Evolutionary conservation across 2,113 vertebrate species (phyloP), one percentile per base, ranked within the genome.

Genomic region (Pavo muticus): DNA sequence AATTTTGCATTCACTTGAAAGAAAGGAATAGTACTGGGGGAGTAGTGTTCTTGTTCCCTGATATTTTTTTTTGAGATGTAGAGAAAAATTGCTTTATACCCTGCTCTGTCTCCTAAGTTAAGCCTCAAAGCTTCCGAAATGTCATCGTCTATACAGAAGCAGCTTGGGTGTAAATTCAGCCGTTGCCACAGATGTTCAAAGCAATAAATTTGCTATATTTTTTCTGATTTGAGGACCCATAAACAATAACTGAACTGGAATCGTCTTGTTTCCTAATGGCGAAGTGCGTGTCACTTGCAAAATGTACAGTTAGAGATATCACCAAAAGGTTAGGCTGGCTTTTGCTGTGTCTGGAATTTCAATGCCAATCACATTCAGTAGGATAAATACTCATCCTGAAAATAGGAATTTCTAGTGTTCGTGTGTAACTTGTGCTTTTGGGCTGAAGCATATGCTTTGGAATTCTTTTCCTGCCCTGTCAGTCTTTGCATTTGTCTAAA

Each of bases 171-270:
- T 93, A 65, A 95, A 75, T 91, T 81, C 84, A 93, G 84, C 87
- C 12, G 9, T 85, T 94, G 93, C 74, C 70, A 72, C 73, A 84
- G 91, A 82, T 91, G 76, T 96, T 96, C 71, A 87, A 95, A 97
- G 97, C 96, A 98, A 97, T 97, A 97, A 97, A 94, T 77, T 77
- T 91, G 82, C 90, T 95, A 71, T 88, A 19, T 77, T 47, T 87
- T 50, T 95, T 94, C 50, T 84, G 74, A 94, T 90, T 89, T 83
- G 70, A 93, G 54, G 84, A 89, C 50, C 47, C 73, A 87, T 57
- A 59, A 77, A 86, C 30, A 91, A 45, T 84, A 78, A 92, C 42
- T 52, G 10, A 68, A 45, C 90, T 77, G 74, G 83, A 76, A 81
- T 74, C 57, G 73, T 84, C 82, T 77, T 40, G 71, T 88, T 93